phyloP scores from a whole-genome alignment of 2,888 invertebrate genomes.

The Drosophila pseudotalamancana region DNA sequence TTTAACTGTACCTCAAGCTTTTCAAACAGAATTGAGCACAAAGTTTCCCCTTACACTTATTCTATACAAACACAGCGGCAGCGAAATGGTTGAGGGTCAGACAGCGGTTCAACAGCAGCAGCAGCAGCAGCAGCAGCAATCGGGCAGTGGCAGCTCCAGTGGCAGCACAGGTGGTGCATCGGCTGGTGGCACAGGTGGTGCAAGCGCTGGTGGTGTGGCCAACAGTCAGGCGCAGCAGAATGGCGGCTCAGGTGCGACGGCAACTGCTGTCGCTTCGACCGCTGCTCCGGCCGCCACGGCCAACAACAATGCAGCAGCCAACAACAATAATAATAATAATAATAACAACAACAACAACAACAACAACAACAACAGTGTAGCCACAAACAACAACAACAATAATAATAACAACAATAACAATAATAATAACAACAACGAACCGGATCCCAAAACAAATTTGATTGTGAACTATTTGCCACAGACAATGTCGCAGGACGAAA shows the following conservation, averaged over 20 bases:
- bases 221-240: constrained; percentile 87
- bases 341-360: constrained; percentile 50
- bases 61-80: constrained; percentile 52
- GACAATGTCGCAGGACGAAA: constrained; percentile 97
- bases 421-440: constrained; percentile 68
- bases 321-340: constrained; percentile 36
- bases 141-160: constrained; percentile 50
- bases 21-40: neutral
- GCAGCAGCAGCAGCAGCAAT: constrained; percentile 64
- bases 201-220: constrained; percentile 45
- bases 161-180: constrained; percentile 26
- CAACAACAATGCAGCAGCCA: constrained; percentile 85
- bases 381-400: constrained; percentile 58
- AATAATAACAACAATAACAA: constrained; percentile 51
- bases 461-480: constrained; percentile 98
- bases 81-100: constrained; percentile 88
- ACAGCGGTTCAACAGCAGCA: constrained; percentile 86
- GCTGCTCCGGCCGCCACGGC: constrained; percentile 27
- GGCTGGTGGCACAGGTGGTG: constrained; percentile 27
- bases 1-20: neutral
- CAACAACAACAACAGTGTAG: constrained; percentile 70
- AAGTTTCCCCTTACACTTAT: neutral
- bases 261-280: constrained; percentile 36
- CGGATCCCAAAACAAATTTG: constrained; percentile 96
- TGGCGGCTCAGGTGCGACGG: constrained; percentile 60